Evolutionary conservation across 2,113 vertebrate species (phyloP).

Genomic region (Maccullochella peelii): DNA sequence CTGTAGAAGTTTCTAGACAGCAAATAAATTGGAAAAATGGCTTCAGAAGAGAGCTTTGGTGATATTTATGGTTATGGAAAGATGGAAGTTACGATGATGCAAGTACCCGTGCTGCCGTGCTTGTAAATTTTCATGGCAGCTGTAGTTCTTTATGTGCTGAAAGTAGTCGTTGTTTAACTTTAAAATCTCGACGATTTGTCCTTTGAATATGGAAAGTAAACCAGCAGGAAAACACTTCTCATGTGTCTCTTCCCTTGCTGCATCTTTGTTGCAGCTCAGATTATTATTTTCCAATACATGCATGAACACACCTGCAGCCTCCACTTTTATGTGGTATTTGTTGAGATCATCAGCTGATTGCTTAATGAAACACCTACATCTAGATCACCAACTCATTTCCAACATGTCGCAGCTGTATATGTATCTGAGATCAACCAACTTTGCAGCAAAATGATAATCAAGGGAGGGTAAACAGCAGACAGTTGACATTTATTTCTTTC

Average conservation of each 20-base stretch:
- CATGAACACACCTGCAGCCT: background rate
- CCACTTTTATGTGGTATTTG: background rate
- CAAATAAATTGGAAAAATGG: too few relatives aligned
- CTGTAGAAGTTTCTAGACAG: background rate
- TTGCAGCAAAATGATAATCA: too few relatives aligned
- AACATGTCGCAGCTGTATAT: too few relatives aligned
- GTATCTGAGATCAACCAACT: too few relatives aligned
- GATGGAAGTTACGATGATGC: background rate
- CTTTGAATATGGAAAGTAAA: too few relatives aligned
- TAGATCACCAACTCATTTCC: background rate
- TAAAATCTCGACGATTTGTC: too few relatives aligned
- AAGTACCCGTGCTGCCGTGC: background rate
- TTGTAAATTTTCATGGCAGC: background rate
- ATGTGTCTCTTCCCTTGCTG: too few relatives aligned
- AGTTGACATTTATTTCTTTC: slow-evolving; percentile 7
- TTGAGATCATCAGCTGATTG: background rate
- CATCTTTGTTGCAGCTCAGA: too few relatives aligned
- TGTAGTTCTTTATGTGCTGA: background rate
- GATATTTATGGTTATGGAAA: background rate
- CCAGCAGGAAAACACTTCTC: too few relatives aligned
- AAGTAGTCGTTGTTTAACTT: background rate
- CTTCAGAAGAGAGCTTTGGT: background rate
- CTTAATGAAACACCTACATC: background rate
- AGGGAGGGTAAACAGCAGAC: slow-evolving; percentile 3
- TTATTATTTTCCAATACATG: background rate